phyloP scores from a whole-genome alignment of 2,797 vertebrate species.

The Melanotaenia maccullochi region DNA sequence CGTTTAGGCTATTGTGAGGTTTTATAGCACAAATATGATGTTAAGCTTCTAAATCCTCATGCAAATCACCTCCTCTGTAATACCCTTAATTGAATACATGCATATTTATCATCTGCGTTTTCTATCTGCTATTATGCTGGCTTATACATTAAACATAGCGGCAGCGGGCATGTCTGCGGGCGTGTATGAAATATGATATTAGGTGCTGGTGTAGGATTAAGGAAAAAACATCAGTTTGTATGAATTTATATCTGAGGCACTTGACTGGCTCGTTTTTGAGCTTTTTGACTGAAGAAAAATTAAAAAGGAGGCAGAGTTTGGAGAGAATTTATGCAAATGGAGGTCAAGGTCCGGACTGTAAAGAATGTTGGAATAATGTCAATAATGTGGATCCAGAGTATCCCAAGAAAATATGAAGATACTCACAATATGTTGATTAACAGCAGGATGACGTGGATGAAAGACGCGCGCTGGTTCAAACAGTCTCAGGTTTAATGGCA shows the following conservation, averaged over 20 bases:
- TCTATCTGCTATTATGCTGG: constrained; percentile 77
- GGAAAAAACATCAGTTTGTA: constrained; percentile 61
- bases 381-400: constrained; percentile 18
- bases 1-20: constrained; percentile 80
- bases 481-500: background rate
- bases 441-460: constrained; percentile 24
- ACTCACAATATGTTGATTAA: constrained; percentile 59
- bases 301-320: constrained; percentile 25
- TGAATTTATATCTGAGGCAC: constrained; percentile 68
- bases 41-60: constrained; percentile 84
- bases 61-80: constrained; percentile 83
- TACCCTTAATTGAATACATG: constrained; percentile 89
- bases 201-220: constrained; percentile 81
- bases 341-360: constrained; percentile 27
- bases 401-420: constrained; percentile 29
- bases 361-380: background rate
- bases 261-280: constrained; percentile 53
- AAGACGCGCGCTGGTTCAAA: constrained; percentile 37
- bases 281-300: constrained; percentile 42
- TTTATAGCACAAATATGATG: constrained; percentile 84
- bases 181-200: constrained; percentile 84
- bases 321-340: constrained; percentile 43
- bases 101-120: constrained; percentile 85
- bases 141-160: constrained; percentile 88
- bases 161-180: constrained; percentile 80